Conservation (phyloP, 2,113 vertebrate genomes). For the Neofelis nebulosa region DNA sequence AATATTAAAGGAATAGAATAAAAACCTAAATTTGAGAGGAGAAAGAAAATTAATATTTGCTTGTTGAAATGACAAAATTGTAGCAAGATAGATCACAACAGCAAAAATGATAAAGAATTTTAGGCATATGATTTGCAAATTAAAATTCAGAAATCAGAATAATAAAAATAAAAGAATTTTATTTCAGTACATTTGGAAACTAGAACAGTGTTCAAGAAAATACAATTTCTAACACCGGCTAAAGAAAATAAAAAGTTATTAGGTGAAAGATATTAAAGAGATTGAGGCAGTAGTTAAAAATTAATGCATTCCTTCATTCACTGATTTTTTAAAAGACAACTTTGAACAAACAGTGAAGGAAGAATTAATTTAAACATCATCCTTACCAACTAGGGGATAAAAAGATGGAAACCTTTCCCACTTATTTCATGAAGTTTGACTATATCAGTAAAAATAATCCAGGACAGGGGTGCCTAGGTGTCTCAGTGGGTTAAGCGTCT, state of each 20-base stretch:
- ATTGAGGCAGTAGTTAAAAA: background rate
- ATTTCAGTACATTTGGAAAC: background rate
- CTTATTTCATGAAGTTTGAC: background rate
- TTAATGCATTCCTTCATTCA: background rate
- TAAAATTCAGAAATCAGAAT: background rate
- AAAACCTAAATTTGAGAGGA: background rate
- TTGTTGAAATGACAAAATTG: background rate
- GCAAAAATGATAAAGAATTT: background rate
- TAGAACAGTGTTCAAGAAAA: background rate
- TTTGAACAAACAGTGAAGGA: background rate
- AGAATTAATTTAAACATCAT: background rate
- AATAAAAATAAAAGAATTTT: background rate
- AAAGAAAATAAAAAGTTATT: background rate
- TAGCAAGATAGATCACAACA: background rate
- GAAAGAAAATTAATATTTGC: background rate
- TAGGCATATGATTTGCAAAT: background rate
- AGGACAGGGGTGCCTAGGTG: background rate
- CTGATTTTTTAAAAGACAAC: background rate
- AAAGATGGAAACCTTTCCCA: background rate
- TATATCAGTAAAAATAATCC: background rate
- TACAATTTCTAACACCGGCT: background rate
- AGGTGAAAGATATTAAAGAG: background rate
- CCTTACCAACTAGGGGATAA: background rate
- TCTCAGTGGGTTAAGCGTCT: too few species aligned
- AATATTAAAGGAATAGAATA: background rate